phyloP scores from a whole-genome alignment of 2,797 vertebrate genomes.

The Arnoldichthys spilopterus region DNA sequence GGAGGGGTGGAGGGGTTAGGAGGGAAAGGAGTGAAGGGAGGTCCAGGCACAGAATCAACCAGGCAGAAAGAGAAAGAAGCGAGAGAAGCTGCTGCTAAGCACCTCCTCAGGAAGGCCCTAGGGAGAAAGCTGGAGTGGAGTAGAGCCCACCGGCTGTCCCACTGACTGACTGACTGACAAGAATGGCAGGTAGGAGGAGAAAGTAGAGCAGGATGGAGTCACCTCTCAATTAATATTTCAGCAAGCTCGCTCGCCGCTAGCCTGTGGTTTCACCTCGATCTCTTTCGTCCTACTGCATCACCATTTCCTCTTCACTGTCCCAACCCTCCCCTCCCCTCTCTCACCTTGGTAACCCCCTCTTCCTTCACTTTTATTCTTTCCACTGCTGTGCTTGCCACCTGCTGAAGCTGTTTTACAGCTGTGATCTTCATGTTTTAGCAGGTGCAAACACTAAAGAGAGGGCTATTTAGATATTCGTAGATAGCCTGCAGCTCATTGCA shows the following conservation, averaged over 20 bases:
- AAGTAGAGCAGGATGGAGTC: constrained; percentile 50
- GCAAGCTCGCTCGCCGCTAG: constrained; percentile 43
- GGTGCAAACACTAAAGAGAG: constrained; percentile 4
- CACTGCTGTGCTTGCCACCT: constrained; percentile 37
- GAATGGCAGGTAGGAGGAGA: constrained; percentile 79
- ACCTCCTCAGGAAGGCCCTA: constrained; percentile 46
- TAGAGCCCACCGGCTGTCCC: constrained; percentile 31
- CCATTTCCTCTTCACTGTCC: constrained; percentile 31
- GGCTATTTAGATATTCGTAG: constrained; percentile 31
- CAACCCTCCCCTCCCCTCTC: constrained; percentile 3
- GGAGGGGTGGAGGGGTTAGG: constrained; percentile 9
- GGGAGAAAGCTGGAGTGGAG: constrained; percentile 21
- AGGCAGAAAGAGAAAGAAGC: constrained; percentile 39
- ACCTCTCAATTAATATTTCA: constrained; percentile 69
- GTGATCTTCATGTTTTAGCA: constrained; percentile 14
- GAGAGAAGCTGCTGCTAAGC: constrained; percentile 37
- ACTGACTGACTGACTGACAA: constrained; percentile 60
- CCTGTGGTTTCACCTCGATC: constrained; percentile 47
- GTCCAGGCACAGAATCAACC: constrained; percentile 44
- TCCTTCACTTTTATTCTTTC: constrained; percentile 26
- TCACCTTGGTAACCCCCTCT: constrained; percentile 6
- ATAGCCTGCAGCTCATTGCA: constrained; percentile 2
- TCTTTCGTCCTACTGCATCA: constrained; percentile 49
- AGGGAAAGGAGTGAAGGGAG: constrained; percentile 11
- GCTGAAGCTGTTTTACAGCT: constrained; percentile 14